These are phyloP conservation scores for Sarcophaga bullata DNA, from an alignment of 1,140 invertebrate genomes.

Conservation along the genomic window DNA sequence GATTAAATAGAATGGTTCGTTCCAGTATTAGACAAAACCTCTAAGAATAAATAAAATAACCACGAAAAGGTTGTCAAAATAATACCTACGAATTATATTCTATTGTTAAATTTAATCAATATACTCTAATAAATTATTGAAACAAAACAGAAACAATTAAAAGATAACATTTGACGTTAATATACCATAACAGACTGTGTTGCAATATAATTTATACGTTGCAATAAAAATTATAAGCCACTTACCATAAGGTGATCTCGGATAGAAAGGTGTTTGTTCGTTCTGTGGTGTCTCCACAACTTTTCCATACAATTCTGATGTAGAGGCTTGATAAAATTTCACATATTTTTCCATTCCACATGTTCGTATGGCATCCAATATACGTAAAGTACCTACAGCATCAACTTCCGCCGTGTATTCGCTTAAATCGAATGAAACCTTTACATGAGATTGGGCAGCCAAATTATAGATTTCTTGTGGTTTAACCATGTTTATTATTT, in stretches of 20 bases:
- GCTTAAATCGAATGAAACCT: constrained; percentile 96
- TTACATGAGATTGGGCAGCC: constrained; percentile 99
- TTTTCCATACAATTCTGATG: constrained; percentile 98
- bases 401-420: constrained; percentile 99
- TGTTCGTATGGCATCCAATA: constrained; percentile 95
- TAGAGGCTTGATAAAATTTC: constrained; percentile 98
- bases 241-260: constrained; percentile 98
- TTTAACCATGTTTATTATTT: constrained; percentile 87
- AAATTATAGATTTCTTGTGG: constrained; percentile 98
- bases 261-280: constrained; percentile 99
- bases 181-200: not conserved
- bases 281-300: constrained; percentile 96
- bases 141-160: not conserved
- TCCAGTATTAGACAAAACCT: no score
- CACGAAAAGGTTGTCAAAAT: no score
- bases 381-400: constrained; percentile 93
- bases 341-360: constrained; percentile 87
- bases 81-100: no score
- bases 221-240: not conserved
- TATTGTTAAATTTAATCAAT: no score
- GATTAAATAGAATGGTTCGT: not conserved
- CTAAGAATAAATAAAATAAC: no score
- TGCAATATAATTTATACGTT: not conserved
- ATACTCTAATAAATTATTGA: not conserved
- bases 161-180: no score